Evolutionary conservation across 2,797 vertebrate genomes (phyloP).

Genomic region (Bradypodion ventrale): DNA sequence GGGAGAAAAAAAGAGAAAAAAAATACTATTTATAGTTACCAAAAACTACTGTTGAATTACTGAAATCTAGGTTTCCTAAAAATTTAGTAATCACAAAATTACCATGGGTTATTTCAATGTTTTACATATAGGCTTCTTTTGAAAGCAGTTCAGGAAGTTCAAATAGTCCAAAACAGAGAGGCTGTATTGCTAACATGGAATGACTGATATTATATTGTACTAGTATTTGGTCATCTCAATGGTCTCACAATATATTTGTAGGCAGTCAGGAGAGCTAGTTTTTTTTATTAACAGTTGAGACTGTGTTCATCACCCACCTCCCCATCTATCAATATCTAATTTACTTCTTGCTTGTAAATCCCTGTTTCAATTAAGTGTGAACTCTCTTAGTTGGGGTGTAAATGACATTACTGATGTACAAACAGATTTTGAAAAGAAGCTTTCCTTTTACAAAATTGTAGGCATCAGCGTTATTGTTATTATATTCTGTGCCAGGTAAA

Average conservation of each 20-base stretch:
- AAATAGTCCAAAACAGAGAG: not conserved
- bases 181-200: not conserved
- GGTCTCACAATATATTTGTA: not conserved
- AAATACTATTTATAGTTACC: constrained; percentile 70
- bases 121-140: not conserved
- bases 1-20: constrained; percentile 59
- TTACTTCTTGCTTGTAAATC: not conserved
- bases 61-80: constrained; percentile 67
- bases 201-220: not conserved
- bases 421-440: not conserved
- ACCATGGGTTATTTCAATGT: not conserved
- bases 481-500: not conserved
- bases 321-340: not conserved
- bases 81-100: not conserved
- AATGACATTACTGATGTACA: constrained; percentile 43
- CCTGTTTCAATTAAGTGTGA: not conserved
- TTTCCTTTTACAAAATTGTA: not conserved
- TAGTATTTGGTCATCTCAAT: not conserved
- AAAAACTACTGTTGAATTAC: constrained; percentile 65
- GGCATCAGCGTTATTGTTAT: not conserved
- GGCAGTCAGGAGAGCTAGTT: not conserved
- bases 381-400: constrained; percentile 29
- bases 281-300: not conserved
- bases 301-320: not conserved
- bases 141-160: not conserved